Evolutionary conservation across 2,888 invertebrate genomes (phyloP), one percentile per base, ranked within the genome.

Genomic region (Pollenia angustigena): DNA sequence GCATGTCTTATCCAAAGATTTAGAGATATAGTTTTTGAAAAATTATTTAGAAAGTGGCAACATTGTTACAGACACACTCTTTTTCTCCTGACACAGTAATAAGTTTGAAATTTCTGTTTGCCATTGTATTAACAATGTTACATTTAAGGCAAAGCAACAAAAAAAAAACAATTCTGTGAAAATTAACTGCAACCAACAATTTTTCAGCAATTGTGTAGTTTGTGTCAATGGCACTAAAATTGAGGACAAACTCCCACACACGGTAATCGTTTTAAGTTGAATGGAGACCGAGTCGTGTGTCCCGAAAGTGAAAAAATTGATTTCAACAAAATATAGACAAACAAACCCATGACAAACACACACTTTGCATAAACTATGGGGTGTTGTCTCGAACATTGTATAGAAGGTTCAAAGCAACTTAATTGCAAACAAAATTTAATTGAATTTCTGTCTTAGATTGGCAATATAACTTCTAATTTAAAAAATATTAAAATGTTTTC

Each of bases 101-200:
- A 40, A 32, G 32, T 58, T 12, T 32, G 58, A 32, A 32, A 32
- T 54, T 54, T 2, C n/a, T 16, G 40, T 14, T 23, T 48, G 23
- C n/a, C 50, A 46, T 14, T 50, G 2, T 56, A 46, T 56, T 48
- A 48, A 84, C 68, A 72, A 58, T 68, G 16, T 74, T 74, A 18
- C 46, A 48, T 42, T 42, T 12, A 50, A 23, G 10, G 11, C 2
- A 46, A 32, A 32, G 0, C 7, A 64, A 16, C n/a, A 18, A 46
- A 64, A 54, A 66, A n/a, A 54, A 14, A 44, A 0, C 32, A 2
- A 23, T 23, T 23, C 7, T 58, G 14, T 40, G 54, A 42, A 46
- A 66, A 58, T 58, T 68, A 11, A 50, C 44, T 42, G 50, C 50
- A 50, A 42, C 6, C 16, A 50, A 79, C 9, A 42, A 50, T 48